Evolutionary conservation across 1,140 invertebrate genomes (phyloP), one percentile per base, ranked within the genome.

Genomic region (Diorhabda carinulata): DNA sequence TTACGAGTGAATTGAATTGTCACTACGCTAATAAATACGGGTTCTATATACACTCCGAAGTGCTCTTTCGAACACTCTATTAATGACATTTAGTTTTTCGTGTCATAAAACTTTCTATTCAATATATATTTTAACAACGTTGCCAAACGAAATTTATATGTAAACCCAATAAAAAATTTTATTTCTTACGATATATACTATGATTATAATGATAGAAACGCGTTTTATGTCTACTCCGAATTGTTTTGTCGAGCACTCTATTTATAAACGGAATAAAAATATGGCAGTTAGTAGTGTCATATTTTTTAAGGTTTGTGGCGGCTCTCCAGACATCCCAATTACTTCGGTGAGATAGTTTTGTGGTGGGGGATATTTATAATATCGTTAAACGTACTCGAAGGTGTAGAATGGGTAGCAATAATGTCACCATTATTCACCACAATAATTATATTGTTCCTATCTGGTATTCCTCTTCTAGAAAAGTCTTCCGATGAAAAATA

Each of bases 361-460:
- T 98, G 96, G 96, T 95, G 93, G 90, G 95, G 95, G 2, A 90
- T 97, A 60, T 97, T 96, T 78, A 87, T 94, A 57, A 93, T 96
- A 79, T 93, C 93, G 0, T 81, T 94, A 2, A 95, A 94, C 77
- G 90, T 95, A 3, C 89, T 97, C 60, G 87, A 91, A 77, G 90
- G 91, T 47, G 78, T 88, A 64, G 90, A 96, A 84, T 92, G 92
- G 90, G 83, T 93, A 7, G 91, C 90, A 7, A 90, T 97, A 76
- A 84, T 93, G 47, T 95, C 93, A 4, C 95, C 95, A 5, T 84
- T 97, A 52, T 96, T 97, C 78, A 95, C 92, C 5, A 93, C 91
- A 1, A 79, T 92, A 65, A 95, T 97, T 56, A 92, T 97, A 72
- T 84, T 96, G 4, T 95, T 96, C 81, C 84, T 97, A 73, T 94